Conservation (phyloP, 2,113 vertebrate genomes). For the Camelus bactrianus region DNA sequence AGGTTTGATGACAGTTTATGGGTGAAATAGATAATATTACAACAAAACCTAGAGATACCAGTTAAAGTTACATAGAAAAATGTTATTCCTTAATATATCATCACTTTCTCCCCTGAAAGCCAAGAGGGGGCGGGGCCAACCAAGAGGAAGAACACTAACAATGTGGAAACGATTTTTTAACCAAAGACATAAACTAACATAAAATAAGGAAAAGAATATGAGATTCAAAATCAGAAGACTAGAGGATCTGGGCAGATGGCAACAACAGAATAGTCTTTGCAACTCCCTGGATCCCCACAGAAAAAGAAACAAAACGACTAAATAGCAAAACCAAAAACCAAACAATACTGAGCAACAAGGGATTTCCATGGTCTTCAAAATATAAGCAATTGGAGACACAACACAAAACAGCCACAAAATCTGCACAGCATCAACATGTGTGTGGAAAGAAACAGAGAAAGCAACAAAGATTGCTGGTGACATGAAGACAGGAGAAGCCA, state of each 20-base stretch:
- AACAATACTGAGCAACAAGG: neutral
- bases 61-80: constrained; percentile 49
- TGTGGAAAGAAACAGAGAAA: neutral
- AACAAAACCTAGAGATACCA: constrained; percentile 44
- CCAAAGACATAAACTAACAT: neutral
- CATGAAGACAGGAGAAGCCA: neutral
- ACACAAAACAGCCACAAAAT: neutral
- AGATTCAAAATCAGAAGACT: neutral
- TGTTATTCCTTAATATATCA: neutral
- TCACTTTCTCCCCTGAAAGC: neutral
- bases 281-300: neutral
- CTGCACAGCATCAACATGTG: neutral
- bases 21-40: neutral
- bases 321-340: neutral
- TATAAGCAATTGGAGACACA: neutral
- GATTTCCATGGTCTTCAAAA: neutral
- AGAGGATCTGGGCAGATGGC: neutral
- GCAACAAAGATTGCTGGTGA: neutral
- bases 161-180: constrained; percentile 8
- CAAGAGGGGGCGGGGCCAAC: neutral
- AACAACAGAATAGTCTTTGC: neutral
- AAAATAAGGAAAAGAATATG: neutral
- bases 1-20: constrained; percentile 61
- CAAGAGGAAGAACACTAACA: neutral
- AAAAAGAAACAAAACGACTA: neutral